Conservation (phyloP, 1,140 invertebrate genomes). For the Sarcophaga bullata region DNA sequence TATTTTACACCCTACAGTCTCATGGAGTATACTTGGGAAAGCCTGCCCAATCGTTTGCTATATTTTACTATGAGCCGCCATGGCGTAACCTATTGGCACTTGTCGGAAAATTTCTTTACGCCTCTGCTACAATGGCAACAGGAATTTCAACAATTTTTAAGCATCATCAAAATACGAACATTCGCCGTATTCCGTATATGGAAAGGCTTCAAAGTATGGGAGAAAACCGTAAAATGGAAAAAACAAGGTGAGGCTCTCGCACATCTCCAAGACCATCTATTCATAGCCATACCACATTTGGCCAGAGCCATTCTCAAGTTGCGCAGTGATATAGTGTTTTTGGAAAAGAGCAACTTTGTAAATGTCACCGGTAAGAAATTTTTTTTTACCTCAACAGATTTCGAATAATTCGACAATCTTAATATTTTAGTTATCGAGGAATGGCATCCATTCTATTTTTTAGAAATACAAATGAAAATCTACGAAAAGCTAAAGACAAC, state of each 20-base stretch:
- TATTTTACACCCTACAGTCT: conserved; percentile 77
- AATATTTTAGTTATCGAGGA: conserved; percentile 67
- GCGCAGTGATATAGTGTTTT: conserved; percentile 75
- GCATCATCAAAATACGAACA: conserved; percentile 75
- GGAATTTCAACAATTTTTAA: conserved; percentile 76
- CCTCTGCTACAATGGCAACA: conserved; percentile 75
- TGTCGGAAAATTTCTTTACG: conserved; percentile 75
- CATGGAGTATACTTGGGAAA: conserved; percentile 72
- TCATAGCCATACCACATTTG: conserved; percentile 78
- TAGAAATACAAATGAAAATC: conserved; percentile 72
- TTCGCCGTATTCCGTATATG: conserved; percentile 80
- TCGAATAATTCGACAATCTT: neutral
- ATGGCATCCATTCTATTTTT: conserved; percentile 73
- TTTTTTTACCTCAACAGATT: neutral
- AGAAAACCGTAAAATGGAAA: conserved; percentile 76
- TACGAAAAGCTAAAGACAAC: conserved; percentile 54
- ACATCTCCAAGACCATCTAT: conserved; percentile 74
- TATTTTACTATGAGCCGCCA: conserved; percentile 76
- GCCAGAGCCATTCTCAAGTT: conserved; percentile 76
- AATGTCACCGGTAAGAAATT: conserved; percentile 62
- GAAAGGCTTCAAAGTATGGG: conserved; percentile 86
- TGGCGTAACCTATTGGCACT: conserved; percentile 75
- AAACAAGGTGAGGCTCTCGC: conserved; percentile 73
- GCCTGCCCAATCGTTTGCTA: conserved; percentile 70
- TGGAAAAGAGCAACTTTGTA: conserved; percentile 72